These are phyloP conservation scores for Drosophila bocki DNA, from an alignment of 1,140 invertebrate species.

Conservation along the genomic window DNA sequence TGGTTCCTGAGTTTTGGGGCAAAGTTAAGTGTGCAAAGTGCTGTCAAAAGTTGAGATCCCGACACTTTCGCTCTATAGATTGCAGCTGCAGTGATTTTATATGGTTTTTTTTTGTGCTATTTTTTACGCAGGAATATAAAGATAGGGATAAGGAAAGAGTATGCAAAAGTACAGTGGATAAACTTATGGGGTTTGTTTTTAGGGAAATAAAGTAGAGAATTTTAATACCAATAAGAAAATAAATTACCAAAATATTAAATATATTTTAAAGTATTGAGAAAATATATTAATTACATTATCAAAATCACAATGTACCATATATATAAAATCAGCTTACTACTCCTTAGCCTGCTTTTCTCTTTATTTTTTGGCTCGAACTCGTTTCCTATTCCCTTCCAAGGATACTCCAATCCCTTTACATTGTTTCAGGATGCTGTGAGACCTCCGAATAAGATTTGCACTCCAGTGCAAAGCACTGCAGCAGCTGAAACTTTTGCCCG, in stretches of 20 bases:
- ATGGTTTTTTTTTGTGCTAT: not conserved
- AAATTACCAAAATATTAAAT: not conserved
- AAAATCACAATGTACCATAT: fast-evolving
- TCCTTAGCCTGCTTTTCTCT: not conserved
- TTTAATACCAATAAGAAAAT: not conserved
- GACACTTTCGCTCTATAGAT: conserved; percentile 35
- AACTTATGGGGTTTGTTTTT: not conserved
- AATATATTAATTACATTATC: not conserved
- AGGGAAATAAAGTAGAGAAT: not conserved
- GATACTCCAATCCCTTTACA: not conserved
- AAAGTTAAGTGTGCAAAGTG: conserved; percentile 60
- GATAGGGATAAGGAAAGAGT: not conserved
- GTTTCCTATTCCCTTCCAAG: not conserved
- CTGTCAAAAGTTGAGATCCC: conserved; percentile 55
- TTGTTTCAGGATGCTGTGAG: conserved; percentile 1
- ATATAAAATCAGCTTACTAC: not conserved
- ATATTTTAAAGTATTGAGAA: not conserved
- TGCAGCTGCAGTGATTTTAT: conserved; percentile 1
- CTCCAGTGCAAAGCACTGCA: conserved; percentile 22
- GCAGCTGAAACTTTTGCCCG: conserved; percentile 26
- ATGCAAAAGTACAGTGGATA: not conserved
- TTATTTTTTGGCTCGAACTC: not conserved
- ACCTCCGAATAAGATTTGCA: conserved; percentile 29
- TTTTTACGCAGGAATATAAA: conserved; percentile 3
- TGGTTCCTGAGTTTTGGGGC: conserved; percentile 8